phyloP scores from a whole-genome alignment of 2,113 vertebrate genomes.

The Sturnira hondurensis region DNA sequence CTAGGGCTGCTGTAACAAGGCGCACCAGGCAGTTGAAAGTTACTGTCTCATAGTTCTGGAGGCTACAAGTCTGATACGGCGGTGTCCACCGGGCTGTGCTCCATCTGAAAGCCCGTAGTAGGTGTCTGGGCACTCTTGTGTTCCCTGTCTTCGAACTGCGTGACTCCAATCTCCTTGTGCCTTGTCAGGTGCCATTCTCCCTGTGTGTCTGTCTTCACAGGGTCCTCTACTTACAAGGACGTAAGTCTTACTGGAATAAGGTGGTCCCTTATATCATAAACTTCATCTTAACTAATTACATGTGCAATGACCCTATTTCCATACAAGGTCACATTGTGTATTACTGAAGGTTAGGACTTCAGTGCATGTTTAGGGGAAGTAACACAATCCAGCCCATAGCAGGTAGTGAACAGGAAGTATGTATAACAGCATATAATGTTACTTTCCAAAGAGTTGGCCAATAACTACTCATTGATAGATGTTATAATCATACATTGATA shows the following conservation, averaged over 20 bases:
- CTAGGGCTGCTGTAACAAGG: neutral
- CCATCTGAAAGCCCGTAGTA: neutral
- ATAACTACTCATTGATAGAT: neutral
- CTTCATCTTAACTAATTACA: neutral
- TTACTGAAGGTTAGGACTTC: neutral
- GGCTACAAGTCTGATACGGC: neutral
- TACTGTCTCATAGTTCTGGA: neutral
- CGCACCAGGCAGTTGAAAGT: too few species aligned
- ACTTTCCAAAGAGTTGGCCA: neutral
- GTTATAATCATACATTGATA: neutral
- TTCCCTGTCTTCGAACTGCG: neutral
- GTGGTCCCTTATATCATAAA: neutral
- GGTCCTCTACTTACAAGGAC: neutral
- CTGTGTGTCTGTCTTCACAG: too few species aligned
- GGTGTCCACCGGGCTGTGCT: rapidly evolving
- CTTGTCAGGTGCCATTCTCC: neutral
- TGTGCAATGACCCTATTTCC: neutral
- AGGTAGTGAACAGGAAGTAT: neutral
- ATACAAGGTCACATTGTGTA: neutral
- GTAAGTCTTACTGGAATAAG: neutral
- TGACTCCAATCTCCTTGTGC: neutral
- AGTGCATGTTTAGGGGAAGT: neutral
- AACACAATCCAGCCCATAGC: neutral
- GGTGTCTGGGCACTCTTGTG: neutral
- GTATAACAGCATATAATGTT: neutral